Conservation (phyloP, 1,140 invertebrate genomes). For the Brachionus calyciflorus region DNA sequence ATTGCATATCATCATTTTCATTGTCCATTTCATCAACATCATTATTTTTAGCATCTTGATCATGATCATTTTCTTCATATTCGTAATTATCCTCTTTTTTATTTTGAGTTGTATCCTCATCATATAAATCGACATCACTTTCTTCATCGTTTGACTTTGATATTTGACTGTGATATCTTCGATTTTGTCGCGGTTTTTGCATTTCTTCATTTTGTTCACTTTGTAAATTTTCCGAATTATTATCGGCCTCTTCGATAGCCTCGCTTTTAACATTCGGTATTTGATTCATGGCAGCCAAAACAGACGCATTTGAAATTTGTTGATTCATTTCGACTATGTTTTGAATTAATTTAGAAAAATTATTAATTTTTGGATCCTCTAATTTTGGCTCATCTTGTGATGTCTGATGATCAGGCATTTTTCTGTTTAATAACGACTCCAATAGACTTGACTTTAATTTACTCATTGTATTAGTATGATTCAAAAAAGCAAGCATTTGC, state of each 20-base stretch:
- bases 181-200: neutral
- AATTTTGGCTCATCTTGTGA: neutral
- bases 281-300: conserved; percentile 8
- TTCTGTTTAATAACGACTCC: conserved; percentile 9
- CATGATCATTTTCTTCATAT: conserved; percentile 13
- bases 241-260: neutral
- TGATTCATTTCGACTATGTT: conserved; percentile 46
- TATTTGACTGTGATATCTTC: neutral
- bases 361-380: conserved; percentile 9
- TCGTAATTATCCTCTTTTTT: conserved; percentile 16
- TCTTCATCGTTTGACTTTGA: neutral
- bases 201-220: no score
- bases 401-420: conserved; percentile 39
- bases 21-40: neutral
- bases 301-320: neutral
- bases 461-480: conserved; percentile 11
- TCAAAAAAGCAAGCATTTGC: conserved; percentile 36
- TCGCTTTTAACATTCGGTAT: neutral
- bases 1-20: conserved; percentile 28
- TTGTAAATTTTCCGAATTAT: neutral
- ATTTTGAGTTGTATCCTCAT: neutral
- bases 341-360: conserved; percentile 41
- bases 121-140: conserved; percentile 7
- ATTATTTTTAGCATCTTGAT: neutral
- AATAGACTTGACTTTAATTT: conserved; percentile 44